Percentiles rank a stretch among this genome's conserved stretches.
Conservation (phyloP, 2,113 vertebrate species). For the Hemiscyllium ocellatum region DNA sequence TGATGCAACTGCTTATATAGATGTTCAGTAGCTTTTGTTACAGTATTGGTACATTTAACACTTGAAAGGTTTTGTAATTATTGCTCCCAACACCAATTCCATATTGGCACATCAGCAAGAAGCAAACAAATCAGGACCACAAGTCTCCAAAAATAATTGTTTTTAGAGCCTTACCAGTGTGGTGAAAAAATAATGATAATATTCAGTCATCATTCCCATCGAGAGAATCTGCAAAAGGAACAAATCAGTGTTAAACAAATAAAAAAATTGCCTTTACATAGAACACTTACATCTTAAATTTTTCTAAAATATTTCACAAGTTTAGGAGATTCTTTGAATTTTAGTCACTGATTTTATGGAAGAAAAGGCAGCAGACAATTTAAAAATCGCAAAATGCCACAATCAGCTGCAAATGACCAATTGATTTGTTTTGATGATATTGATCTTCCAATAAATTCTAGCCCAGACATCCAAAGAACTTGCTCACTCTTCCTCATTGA, state of each 20-base stretch:
- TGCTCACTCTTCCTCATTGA: background rate
- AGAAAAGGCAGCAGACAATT: background rate
- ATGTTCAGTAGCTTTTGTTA: too few species aligned
- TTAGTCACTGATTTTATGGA: background rate
- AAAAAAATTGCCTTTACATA: background rate
- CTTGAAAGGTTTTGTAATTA: background rate
- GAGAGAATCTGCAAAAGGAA: slow-evolving; percentile 71
- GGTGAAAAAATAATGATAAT: slow-evolving; percentile 97
- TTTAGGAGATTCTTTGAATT: background rate
- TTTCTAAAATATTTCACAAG: background rate
- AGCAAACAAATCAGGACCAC: background rate
- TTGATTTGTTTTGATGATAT: background rate
- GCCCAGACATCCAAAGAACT: background rate
- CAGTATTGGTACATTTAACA: too few species aligned
- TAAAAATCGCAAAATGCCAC: background rate
- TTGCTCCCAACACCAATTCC: background rate
- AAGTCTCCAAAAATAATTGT: background rate
- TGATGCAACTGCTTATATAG: too few species aligned
- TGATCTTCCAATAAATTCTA: background rate
- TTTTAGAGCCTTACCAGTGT: slow-evolving; percentile 75
- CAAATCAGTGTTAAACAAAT: slow-evolving; percentile 41
- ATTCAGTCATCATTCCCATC: slow-evolving; percentile 99
- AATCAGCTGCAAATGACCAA: background rate
- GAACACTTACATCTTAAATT: background rate
- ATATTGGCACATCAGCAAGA: background rate